Percentiles rank a stretch among this genome's conserved stretches.
Evolutionary conservation across 1,140 invertebrate species (phyloP).

Genomic region (Delia radicum): DNA sequence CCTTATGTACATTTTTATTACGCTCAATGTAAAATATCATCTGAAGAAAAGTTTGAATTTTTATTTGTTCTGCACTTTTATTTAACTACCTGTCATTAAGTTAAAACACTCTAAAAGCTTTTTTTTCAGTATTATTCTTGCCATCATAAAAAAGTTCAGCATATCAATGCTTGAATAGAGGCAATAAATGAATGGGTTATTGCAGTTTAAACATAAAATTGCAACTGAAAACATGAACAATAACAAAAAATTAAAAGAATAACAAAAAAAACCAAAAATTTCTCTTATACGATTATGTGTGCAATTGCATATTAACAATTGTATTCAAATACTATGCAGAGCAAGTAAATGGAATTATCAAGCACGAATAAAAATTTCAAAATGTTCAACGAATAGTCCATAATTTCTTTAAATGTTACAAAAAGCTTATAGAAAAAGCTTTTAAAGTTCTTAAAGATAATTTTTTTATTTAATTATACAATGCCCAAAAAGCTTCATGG

Average conservation of each 20-base stretch:
- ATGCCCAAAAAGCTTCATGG: no score
- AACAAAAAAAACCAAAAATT: neutral
- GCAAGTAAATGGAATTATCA: no score
- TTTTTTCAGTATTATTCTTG: neutral
- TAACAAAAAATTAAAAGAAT: neutral
- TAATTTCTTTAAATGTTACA: no score
- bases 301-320: constrained; percentile 14
- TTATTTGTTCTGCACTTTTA: neutral
- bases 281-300: neutral
- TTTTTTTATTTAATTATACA: no score
- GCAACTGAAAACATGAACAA: neutral
- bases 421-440: no score
- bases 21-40: no score
- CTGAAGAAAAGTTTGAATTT: constrained; percentile 1
- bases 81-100: constrained; percentile 24
- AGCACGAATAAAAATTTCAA: no score
- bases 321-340: no score
- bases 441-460: no score
- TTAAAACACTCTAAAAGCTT: constrained; percentile 19
- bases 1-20: no score
- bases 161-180: neutral
- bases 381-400: no score
- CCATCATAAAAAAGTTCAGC: neutral
- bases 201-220: constrained; percentile 15
- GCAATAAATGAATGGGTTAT: constrained; percentile 16